Base-by-base conservation (phyloP, 1,140 invertebrate genomes). In the Alviniconcha marisindica region DNA sequence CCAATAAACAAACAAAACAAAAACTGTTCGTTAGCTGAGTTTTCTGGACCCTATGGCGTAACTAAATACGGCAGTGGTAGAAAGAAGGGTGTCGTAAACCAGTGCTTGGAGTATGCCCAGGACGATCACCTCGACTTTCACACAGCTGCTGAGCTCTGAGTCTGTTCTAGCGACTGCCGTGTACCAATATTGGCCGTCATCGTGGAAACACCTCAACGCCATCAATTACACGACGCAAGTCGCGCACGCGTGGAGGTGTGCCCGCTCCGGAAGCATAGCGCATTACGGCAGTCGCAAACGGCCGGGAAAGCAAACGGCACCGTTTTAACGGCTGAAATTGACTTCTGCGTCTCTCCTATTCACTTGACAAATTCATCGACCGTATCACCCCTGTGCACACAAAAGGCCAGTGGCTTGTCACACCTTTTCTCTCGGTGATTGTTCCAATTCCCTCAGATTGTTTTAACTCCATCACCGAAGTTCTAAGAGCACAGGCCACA, bases 201-300 rank as follows among this genome's bases (percentile, higher is more conserved):
- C n/a, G n/a, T n/a, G n/a, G n/a, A n/a, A n/a, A n/a, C n/a, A n/a
- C n/a, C n/a, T n/a, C n/a, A n/a, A n/a, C n/a, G n/a, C n/a, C n/a
- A n/a, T n/a, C n/a, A n/a, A n/a, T n/a, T n/a, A n/a, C 7, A 24
- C 60, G 28, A 63, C 60, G 24, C 60, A 31, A 7, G 60, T n/a
- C 60, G 24, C 21, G 60, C 60, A 63, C 60, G 60, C 21, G 60
- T 24, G 24, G 60, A 63, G 60, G 60, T 63, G 60, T 63, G 60
- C 7, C 60, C 60, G 21, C 60, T 31, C 60, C 60, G 60, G 60
- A 63, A 63, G 60, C 60, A n/a, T 24, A 31, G 7, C 60, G 60
- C 21, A 63, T 63, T 63, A 63, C 60, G 60, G 60, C 28, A n/a
- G 60, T 63, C 60, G 60, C 60, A 63, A 63, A 63, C 60, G 21